These are phyloP conservation scores for Drosophila hawaiiensis DNA, from an alignment of 2,888 invertebrate species.

Conservation along the genomic window DNA sequence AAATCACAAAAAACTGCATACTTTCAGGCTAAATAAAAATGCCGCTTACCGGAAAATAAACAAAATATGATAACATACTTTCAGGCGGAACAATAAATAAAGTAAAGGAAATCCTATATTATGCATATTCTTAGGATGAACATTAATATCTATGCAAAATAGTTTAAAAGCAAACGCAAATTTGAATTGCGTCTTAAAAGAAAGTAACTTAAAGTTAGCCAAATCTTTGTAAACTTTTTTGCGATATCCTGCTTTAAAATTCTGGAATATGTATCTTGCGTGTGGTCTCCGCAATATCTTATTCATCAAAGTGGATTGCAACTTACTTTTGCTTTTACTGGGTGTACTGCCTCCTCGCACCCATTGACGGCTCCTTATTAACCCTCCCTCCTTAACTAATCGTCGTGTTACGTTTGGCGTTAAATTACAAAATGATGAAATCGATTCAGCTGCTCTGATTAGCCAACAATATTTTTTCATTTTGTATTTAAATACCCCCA, in stretches of 20 bases:
- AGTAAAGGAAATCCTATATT: accelerated
- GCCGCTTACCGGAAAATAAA: accelerated
- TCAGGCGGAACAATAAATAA: background rate
- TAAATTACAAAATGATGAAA: no score
- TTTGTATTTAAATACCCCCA: no score
- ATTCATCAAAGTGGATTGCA: no score
- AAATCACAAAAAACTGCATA: background rate
- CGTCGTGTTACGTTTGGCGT: no score
- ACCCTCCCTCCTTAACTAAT: no score
- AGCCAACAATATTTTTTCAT: no score
- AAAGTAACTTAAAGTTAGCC: background rate
- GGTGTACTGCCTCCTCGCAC: no score
- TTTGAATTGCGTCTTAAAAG: background rate
- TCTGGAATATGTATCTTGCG: no score
- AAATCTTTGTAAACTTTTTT: background rate
- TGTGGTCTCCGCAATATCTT: no score
- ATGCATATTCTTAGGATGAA: background rate
- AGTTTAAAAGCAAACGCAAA: background rate
- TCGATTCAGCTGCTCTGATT: no score
- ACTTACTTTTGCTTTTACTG: no score
- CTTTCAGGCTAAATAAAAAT: background rate
- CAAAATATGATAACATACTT: background rate
- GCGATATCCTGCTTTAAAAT: background rate
- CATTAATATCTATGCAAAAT: background rate
- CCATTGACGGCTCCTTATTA: no score